These are phyloP conservation scores for Sylvia borin DNA, from an alignment of 2,797 vertebrate genomes.

Conservation along the genomic window DNA sequence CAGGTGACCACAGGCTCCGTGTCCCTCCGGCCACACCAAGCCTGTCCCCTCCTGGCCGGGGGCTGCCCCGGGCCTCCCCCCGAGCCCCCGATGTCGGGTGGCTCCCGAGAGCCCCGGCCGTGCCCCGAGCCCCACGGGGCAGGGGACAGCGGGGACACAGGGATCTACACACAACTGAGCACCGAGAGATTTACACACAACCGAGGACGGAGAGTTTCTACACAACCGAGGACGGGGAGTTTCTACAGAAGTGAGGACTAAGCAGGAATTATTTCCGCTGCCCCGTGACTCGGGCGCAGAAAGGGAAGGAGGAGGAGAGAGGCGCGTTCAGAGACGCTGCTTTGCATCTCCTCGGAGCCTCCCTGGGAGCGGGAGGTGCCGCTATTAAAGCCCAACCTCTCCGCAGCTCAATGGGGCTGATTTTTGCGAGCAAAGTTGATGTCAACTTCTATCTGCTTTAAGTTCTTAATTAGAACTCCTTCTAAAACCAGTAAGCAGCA, in stretches of 20 bases:
- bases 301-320: not conserved
- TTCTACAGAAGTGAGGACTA: not conserved
- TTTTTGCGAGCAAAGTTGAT: slow-evolving; percentile 60
- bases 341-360: slow-evolving; percentile 34
- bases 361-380: not conserved
- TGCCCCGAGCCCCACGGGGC: too few relatives aligned
- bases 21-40: accelerated
- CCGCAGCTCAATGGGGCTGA: slow-evolving; percentile 38
- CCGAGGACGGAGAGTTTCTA: too few relatives aligned
- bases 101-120: not conserved
- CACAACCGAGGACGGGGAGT: not conserved
- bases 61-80: not conserved
- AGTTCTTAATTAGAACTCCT: slow-evolving; percentile 59
- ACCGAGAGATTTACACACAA: not conserved
- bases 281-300: not conserved
- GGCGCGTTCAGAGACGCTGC: not conserved
- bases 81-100: accelerated
- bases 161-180: not conserved
- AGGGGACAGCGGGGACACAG: not conserved
- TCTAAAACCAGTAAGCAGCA: slow-evolving; percentile 60
- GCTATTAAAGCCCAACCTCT: slow-evolving; percentile 11
- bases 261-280: slow-evolving; percentile 27
- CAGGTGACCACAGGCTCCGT: accelerated
- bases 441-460: slow-evolving; percentile 63
- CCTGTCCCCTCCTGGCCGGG: accelerated